Percentiles rank a stretch among this genome's conserved stretches.
These are phyloP conservation scores for Phortica magna DNA, from an alignment of 2,888 invertebrate genomes.

Conservation along the genomic window DNA sequence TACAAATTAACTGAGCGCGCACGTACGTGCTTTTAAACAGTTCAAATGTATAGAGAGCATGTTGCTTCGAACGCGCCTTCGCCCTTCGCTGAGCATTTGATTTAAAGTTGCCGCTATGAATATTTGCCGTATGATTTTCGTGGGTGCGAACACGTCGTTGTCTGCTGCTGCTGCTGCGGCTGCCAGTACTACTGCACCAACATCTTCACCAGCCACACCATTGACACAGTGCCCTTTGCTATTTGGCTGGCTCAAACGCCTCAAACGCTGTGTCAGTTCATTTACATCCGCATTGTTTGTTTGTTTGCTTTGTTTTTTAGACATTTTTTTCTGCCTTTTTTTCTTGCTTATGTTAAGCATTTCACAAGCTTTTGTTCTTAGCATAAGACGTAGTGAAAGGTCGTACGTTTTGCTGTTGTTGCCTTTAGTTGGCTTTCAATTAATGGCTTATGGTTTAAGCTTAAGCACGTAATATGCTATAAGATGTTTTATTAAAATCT, in stretches of 20 bases:
- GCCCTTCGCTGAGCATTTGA: slow-evolving; percentile 8
- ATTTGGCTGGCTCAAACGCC: slow-evolving; percentile 39
- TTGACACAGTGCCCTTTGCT: slow-evolving; percentile 71
- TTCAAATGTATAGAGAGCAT: not conserved
- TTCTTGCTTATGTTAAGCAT: not conserved
- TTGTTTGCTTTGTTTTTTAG: slow-evolving; percentile 45
- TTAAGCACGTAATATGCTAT: no score
- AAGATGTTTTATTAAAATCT: not conserved
- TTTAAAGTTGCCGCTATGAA: not conserved
- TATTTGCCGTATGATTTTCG: slow-evolving; percentile 29
- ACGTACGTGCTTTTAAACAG: not conserved
- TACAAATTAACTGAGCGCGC: slow-evolving; percentile 56
- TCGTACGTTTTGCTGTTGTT: slow-evolving; percentile 3
- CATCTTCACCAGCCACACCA: slow-evolving; percentile 41
- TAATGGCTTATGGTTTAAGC: not conserved
- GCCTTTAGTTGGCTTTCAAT: slow-evolving; percentile 38
- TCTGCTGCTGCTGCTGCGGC: slow-evolving; percentile 15
- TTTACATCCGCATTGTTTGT: slow-evolving; percentile 69
- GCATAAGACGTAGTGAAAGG: not conserved
- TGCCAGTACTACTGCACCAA: no score
- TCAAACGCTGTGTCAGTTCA: slow-evolving; percentile 50
- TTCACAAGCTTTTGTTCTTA: not conserved
- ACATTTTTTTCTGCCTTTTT: slow-evolving; percentile 40
- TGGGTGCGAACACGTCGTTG: slow-evolving; percentile 49
- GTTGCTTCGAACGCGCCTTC: not conserved